Evolutionary conservation across 2,888 invertebrate genomes (phyloP), one percentile per base, ranked within the genome.

Genomic region (Hirtodrosophila confusa): DNA sequence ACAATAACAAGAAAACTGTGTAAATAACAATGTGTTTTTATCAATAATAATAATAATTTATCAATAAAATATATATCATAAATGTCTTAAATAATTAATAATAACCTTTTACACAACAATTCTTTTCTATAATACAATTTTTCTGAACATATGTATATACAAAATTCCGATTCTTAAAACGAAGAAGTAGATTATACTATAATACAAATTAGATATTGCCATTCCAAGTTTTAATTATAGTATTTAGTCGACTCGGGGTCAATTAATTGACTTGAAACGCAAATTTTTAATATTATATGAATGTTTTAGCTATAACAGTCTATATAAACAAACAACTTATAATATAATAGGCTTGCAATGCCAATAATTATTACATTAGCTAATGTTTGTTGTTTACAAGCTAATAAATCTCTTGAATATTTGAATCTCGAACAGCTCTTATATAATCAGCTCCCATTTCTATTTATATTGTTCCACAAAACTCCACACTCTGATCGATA

Each of bases 391-490:
- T 17, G 75, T 55, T 58, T 51, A 47, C 53, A 51, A 27, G 33
- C 35, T 27, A 48, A 7, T 12, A 8, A 12, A 40, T 35, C 35
- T 11, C 8, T 29, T 10, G 5, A 10, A 10, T 3, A 23, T 45
- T 31, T 35, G 4, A 5, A 23, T 11, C 23, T 50, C 11, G 10
- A 53, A 37, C 41, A 39, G 29, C n/a, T 4, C 17, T 12, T 17
- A 39, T 29, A 23, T 36, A 41, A 39, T 49, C 64, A 41, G 44
- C 39, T 36, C 11, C 31, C 8, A 29, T 4, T 24, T 36, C 29
- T 67, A 72, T 73, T 72, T 69, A 44, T 41, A 74, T 11, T 35
- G 41, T 40, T 27, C 57, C 24, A n/a, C 33, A 54, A 47, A 37
- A 27, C 10, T n/a, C 29, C 4, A 27, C 29, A 61, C 35, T 36